Base-by-base conservation (phyloP, 2,888 invertebrate species). In the Catonia carolina region DNA sequence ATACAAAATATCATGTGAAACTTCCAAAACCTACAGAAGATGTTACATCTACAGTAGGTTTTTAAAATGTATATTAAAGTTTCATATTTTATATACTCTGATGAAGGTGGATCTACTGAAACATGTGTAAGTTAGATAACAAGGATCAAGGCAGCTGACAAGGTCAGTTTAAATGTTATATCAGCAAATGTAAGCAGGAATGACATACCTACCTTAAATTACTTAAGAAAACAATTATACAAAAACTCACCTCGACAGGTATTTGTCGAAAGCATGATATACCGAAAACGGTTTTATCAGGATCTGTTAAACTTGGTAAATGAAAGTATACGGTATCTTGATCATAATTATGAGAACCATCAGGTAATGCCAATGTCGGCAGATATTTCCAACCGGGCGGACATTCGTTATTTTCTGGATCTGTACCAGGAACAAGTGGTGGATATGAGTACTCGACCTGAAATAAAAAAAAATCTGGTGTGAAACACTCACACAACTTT, bases 181-280 rank as follows among this genome's bases (percentile, higher is more conserved):
- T n/a, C n/a, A n/a, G n/a, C n/a, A n/a, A n/a, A n/a, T n/a, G n/a
- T n/a, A n/a, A n/a, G n/a, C n/a, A n/a, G n/a, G n/a, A n/a, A n/a
- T n/a, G n/a, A n/a, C n/a, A n/a, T n/a, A n/a, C n/a, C n/a, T n/a
- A n/a, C n/a, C n/a, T n/a, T 27, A 45, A 45, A 15, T 15, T 20
- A 22, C 45, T 8, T 20, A 45, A 6, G 18, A 18, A 5, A 37
- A 5, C n/a, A n/a, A n/a, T n/a, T n/a, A n/a, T n/a, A n/a, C n/a
- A 14, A 42, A 37, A 39, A 61, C 61, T 64, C 75, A 92, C 93
- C 79, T 92, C 91, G 1, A 96, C 86, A 64, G 94, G 89, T 67
- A 99, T 97, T 77, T 99, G 98, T 61, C 96, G 80, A 73, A 96
- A 99, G 76, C 98, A 99, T 17, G 98, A 97, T 59, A 99, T 87